phyloP scores from a whole-genome alignment of 1,140 invertebrate species.

The Helicoverpa armigera region DNA sequence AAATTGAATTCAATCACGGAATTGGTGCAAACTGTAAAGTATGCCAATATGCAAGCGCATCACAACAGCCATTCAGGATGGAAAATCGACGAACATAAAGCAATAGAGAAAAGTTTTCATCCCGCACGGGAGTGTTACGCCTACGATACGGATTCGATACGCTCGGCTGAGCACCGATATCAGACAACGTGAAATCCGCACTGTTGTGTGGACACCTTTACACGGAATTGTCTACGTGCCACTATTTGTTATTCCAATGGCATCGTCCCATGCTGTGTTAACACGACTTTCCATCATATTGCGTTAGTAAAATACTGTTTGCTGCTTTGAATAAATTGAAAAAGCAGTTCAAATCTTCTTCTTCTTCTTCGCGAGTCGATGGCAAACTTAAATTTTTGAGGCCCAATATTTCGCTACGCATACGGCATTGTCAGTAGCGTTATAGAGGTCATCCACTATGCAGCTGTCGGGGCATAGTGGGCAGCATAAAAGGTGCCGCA shows the following conservation, averaged over 20 bases:
- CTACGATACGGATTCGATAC: constrained; percentile 34
- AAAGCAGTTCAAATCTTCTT: neutral
- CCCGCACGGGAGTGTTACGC: constrained; percentile 28
- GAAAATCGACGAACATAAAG: constrained; percentile 20
- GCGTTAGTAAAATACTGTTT: constrained; percentile 28
- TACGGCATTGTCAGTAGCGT: no score
- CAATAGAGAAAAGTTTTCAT: constrained; percentile 51
- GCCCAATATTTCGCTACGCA: no score
- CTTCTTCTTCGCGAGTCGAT: no score
- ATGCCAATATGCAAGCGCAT: constrained; percentile 28
- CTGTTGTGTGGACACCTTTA: constrained; percentile 40
- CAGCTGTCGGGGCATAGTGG: no score
- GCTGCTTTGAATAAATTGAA: constrained; percentile 11
- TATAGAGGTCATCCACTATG: no score
- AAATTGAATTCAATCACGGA: constrained; percentile 41
- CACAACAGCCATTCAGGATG: neutral
- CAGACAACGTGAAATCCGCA: constrained; percentile 44
- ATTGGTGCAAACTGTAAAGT: constrained; percentile 43
- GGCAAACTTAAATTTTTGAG: no score
- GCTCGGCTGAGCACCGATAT: constrained; percentile 50
- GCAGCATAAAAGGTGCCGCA: no score
- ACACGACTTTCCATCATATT: constrained; percentile 41
- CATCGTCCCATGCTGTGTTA: constrained; percentile 31
- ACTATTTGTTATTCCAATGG: constrained; percentile 41
- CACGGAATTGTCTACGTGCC: constrained; percentile 31